phyloP scores from a whole-genome alignment of 2,113 vertebrate species.

The Ciconia maguari region DNA sequence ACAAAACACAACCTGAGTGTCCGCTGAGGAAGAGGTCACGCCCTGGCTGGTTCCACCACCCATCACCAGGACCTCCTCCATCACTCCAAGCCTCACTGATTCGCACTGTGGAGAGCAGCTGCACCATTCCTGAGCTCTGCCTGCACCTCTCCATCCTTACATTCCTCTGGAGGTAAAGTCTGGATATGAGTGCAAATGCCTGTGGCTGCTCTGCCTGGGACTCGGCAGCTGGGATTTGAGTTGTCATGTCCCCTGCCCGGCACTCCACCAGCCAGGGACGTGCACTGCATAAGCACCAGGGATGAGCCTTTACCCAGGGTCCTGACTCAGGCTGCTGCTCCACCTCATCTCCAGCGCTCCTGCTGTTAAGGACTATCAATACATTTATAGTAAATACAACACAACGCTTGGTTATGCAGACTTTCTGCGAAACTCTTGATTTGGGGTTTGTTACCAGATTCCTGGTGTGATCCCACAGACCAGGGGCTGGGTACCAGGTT shows the following conservation, averaged over 20 bases:
- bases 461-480: neutral
- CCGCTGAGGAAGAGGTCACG: neutral
- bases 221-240: neutral
- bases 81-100: neutral
- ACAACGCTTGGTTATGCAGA: neutral
- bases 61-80: neutral
- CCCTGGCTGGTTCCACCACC: neutral
- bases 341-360: neutral
- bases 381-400: neutral
- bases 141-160: fast-evolving
- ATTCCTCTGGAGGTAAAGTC: neutral
- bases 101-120: fast-evolving
- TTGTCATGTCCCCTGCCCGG: neutral
- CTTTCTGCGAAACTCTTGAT: neutral
- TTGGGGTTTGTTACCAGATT: neutral
- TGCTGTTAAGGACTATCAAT: neutral
- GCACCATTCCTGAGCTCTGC: neutral
- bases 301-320: neutral
- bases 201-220: neutral
- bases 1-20: neutral
- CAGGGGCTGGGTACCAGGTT: neutral
- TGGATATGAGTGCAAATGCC: neutral
- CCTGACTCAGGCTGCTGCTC: neutral
- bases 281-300: neutral
- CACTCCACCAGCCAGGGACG: neutral